phyloP scores from a whole-genome alignment of 2,797 vertebrate species.

The Bradypodion ventrale region DNA sequence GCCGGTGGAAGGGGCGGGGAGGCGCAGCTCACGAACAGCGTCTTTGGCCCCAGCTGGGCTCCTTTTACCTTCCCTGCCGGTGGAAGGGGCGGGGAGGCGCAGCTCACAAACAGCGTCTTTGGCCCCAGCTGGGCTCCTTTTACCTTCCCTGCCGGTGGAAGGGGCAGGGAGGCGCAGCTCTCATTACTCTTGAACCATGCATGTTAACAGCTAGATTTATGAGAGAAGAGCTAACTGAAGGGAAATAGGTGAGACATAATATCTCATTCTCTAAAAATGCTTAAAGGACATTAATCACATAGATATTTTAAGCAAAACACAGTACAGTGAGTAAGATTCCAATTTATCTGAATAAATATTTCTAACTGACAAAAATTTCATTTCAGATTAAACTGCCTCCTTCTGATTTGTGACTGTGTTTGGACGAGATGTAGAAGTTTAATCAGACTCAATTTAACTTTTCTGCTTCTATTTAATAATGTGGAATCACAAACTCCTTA shows the following conservation, averaged over 20 bases:
- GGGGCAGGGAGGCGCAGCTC: too few relatives aligned
- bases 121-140: too few relatives aligned
- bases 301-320: conserved; percentile 58
- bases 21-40: too few relatives aligned
- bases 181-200: conserved; percentile 27
- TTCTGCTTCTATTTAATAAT: conserved; percentile 48
- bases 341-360: conserved; percentile 58
- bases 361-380: conserved; percentile 50
- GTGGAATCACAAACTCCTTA: not conserved
- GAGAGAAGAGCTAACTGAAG: conserved; percentile 59
- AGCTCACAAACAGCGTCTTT: too few relatives aligned
- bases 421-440: conserved; percentile 38
- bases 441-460: conserved; percentile 46
- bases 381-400: conserved; percentile 46
- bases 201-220: conserved; percentile 57
- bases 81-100: too few relatives aligned
- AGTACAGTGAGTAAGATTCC: conserved; percentile 46
- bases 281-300: conserved; percentile 41
- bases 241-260: conserved; percentile 50
- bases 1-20: too few relatives aligned
- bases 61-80: too few relatives aligned
- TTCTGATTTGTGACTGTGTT: conserved; percentile 46
- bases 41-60: too few relatives aligned
- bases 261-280: conserved; percentile 59
- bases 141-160: too few relatives aligned